These are phyloP conservation scores for Acanthosepion esculentum DNA, from an alignment of 2,888 invertebrate species.

Conservation along the genomic window DNA sequence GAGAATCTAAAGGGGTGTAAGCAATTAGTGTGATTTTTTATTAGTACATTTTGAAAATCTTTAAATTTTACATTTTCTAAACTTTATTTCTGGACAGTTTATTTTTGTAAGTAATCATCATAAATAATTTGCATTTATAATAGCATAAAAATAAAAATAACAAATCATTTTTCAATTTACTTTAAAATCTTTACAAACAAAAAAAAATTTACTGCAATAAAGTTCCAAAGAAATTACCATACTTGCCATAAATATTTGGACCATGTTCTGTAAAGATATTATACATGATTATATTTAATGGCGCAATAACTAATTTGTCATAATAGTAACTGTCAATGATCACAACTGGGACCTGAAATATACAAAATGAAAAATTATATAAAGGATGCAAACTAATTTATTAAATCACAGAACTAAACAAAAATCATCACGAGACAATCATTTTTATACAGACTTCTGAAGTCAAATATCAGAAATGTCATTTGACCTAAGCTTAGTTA, in stretches of 20 bases:
- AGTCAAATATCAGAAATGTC: too few species aligned
- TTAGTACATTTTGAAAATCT: too few species aligned
- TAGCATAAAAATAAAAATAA: too few species aligned
- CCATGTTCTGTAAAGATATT: slow-evolving; percentile 93
- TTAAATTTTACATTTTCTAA: too few species aligned
- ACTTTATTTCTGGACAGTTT: too few species aligned
- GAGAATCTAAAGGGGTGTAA: too few species aligned
- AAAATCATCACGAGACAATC: background rate
- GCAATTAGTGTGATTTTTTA: too few species aligned
- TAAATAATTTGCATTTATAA: too few species aligned
- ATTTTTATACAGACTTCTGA: background rate
- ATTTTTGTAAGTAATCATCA: too few species aligned
- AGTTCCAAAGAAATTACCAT: background rate
- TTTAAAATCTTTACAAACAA: background rate
- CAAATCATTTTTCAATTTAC: background rate
- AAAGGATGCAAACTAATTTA: background rate
- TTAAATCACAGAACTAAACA: background rate
- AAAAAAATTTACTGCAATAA: background rate
- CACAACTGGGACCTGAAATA: slow-evolving; percentile 81
- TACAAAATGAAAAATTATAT: slow-evolving; percentile 38
- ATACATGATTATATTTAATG: slow-evolving; percentile 93
- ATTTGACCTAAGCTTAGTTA: too few species aligned
- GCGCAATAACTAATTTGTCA: slow-evolving; percentile 90
- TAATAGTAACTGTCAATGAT: slow-evolving; percentile 90
- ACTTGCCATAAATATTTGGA: slow-evolving; percentile 91